phyloP scores from a whole-genome alignment of 2,113 vertebrate genomes.

The Forbesichthys papilliferus region DNA sequence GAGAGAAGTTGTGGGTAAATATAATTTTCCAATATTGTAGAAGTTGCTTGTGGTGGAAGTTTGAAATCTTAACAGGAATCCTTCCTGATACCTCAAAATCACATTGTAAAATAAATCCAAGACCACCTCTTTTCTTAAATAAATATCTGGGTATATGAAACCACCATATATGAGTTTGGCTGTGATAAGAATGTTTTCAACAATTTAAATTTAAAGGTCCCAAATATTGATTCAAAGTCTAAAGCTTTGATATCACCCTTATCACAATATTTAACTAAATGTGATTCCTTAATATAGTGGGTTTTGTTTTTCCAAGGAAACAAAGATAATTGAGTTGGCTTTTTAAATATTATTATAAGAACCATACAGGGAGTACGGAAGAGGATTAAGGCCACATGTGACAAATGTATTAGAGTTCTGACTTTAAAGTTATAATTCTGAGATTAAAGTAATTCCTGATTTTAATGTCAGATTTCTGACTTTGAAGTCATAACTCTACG shows the following conservation, averaged over 20 bases:
- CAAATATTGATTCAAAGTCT: constrained; percentile 1
- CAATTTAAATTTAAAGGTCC: not conserved
- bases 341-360: not conserved
- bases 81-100: not conserved
- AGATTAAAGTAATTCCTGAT: too few species aligned
- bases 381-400: too few species aligned
- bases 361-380: not conserved
- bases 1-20: not conserved
- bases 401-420: too few species aligned
- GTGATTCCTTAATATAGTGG: not conserved
- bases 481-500: too few species aligned
- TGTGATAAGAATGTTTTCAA: not conserved
- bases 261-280: not conserved
- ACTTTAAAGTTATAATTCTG: too few species aligned
- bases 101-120: not conserved
- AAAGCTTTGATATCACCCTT: constrained; percentile 1
- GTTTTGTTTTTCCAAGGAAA: not conserved
- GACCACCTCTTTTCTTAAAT: not conserved
- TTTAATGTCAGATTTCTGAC: too few species aligned
- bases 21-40: not conserved
- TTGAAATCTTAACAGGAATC: not conserved
- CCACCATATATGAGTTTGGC: not conserved
- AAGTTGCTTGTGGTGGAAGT: not conserved
- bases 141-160: constrained; percentile 3
- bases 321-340: not conserved